Percentiles rank a stretch among this genome's conserved stretches.
These are phyloP conservation scores for Triplophysa rosa DNA, from an alignment of 2,113 vertebrate genomes.

Conservation along the genomic window DNA sequence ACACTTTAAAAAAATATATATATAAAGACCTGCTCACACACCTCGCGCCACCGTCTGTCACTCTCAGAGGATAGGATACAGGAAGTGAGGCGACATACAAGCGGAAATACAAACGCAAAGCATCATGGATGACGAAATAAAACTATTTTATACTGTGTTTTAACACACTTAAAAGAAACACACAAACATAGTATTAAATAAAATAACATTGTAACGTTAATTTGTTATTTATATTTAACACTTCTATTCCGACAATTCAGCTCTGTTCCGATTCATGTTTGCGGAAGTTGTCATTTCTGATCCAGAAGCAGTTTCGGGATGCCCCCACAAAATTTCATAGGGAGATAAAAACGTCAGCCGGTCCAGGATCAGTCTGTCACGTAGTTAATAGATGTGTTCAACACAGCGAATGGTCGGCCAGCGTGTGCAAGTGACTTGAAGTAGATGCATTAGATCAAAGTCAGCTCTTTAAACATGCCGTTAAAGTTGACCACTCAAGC, in stretches of 20 bases:
- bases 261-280: background rate
- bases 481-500: conserved; percentile 91
- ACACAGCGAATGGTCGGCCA: background rate
- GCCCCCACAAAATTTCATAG: background rate
- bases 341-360: too few species aligned
- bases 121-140: background rate
- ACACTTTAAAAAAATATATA: too few species aligned
- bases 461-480: conserved; percentile 71
- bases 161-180: too few species aligned
- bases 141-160: background rate
- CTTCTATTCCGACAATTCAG: background rate
- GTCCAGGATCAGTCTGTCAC: background rate
- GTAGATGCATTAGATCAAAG: background rate
- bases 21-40: background rate
- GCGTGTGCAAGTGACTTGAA: background rate
- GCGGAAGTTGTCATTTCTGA: background rate
- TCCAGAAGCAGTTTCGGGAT: background rate
- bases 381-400: background rate
- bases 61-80: background rate
- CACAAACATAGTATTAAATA: background rate
- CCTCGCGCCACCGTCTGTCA: background rate
- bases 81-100: background rate
- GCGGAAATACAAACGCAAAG: background rate
- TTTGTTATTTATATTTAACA: background rate
- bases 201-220: background rate